Conservation (phyloP, 2,797 vertebrate species). For the Apodemus agrarius region DNA sequence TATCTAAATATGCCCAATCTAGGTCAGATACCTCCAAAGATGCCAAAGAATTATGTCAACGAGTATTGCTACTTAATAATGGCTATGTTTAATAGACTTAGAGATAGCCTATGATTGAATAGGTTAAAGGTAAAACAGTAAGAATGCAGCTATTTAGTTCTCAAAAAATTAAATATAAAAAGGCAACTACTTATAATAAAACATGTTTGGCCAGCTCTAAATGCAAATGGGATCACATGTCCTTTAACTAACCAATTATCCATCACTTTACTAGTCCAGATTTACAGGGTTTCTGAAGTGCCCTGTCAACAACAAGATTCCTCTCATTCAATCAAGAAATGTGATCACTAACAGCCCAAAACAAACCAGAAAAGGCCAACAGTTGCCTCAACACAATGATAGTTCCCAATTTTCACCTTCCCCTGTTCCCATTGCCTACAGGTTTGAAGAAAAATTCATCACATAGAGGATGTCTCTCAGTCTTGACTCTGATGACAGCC, state of each 20-base stretch:
- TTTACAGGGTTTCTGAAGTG: constrained; percentile 4
- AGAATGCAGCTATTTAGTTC: neutral
- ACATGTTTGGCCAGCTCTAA: neutral
- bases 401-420: neutral
- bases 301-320: neutral
- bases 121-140: constrained; percentile 5
- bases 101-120: neutral
- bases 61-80: neutral
- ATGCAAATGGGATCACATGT: neutral
- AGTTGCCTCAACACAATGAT: neutral
- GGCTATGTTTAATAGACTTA: neutral
- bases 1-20: neutral
- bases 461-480: neutral
- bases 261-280: neutral
- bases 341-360: constrained; percentile 1
- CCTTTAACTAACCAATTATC: constrained; percentile 9
- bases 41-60: neutral
- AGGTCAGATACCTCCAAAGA: neutral
- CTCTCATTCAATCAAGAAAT: neutral
- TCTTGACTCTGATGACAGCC: neutral
- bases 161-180: neutral
- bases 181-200: neutral
- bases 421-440: neutral
- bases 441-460: neutral
- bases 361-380: neutral